Conservation (phyloP, 64 coral and sea anemone species). For the Stylophora pistillata region DNA sequence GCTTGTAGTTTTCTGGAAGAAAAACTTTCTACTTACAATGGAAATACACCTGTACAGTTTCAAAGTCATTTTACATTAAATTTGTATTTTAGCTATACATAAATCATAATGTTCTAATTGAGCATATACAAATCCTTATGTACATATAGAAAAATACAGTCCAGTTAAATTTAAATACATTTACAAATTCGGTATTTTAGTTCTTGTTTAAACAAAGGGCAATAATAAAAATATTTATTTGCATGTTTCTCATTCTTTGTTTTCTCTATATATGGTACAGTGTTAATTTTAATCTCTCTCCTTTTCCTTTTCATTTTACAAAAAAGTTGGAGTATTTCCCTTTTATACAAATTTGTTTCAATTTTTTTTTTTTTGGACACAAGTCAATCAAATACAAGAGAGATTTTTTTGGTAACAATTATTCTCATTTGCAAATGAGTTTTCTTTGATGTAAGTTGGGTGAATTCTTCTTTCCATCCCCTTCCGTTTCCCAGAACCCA, state of each 20-base stretch:
- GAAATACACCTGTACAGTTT: conserved; percentile 1
- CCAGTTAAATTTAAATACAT: conserved; percentile 1
- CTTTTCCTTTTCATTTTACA: too few relatives aligned
- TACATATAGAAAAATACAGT: conserved; percentile 33
- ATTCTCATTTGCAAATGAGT: not conserved
- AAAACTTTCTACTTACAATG: conserved; percentile 1
- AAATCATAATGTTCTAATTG: not conserved
- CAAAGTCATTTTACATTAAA: not conserved
- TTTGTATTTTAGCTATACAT: not conserved
- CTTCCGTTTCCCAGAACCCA: conserved; percentile 33
- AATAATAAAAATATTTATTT: conserved; percentile 19
- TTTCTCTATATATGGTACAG: conserved; percentile 2
- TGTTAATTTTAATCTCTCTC: not conserved
- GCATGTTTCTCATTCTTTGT: not conserved
- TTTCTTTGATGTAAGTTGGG: conserved; percentile 22
- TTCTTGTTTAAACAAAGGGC: conserved; percentile 14
- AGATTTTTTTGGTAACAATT: not conserved
- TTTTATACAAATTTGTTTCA: conserved; percentile 13
- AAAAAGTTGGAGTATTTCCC: too few relatives aligned
- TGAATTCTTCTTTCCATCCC: conserved; percentile 45
- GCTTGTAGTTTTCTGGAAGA: not conserved
- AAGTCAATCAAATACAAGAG: not conserved
- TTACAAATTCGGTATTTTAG: conserved; percentile 21
- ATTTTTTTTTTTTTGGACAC: not conserved
- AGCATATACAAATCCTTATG: conserved; percentile 13